Conservation (phyloP, 2,888 invertebrate species). For the Tridacna crocea region DNA sequence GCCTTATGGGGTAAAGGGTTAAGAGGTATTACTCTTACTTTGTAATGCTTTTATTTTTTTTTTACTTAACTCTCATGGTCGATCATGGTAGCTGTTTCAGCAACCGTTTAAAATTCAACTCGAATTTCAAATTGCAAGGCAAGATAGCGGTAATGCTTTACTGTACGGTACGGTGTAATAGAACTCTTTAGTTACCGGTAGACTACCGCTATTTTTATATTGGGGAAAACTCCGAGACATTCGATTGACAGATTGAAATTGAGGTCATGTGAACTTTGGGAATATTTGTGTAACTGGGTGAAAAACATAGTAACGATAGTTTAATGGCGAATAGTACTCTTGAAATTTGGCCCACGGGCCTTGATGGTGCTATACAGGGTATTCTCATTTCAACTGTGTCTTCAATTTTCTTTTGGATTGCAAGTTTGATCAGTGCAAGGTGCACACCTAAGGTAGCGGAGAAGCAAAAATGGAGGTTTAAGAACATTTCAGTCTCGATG, state of each 20-base stretch:
- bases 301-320: background rate
- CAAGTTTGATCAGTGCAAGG: slow-evolving; percentile 45
- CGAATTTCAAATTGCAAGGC: no score
- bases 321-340: slow-evolving; percentile 19
- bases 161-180: no score
- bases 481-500: slow-evolving; percentile 76
- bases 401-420: slow-evolving; percentile 58
- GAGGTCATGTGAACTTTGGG: slow-evolving; percentile 6
- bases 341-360: slow-evolving; percentile 67
- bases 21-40: no score
- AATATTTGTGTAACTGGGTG: background rate
- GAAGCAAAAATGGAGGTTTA: slow-evolving; percentile 71
- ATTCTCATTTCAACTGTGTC: slow-evolving; percentile 53
- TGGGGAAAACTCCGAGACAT: background rate
- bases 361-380: slow-evolving; percentile 62
- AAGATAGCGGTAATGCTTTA: no score
- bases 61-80: no score
- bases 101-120: no score
- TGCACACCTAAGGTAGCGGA: slow-evolving; percentile 58
- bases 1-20: no score
- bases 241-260: slow-evolving; percentile 1
- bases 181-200: no score
- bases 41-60: no score
- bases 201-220: no score
- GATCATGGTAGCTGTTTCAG: no score